A percentile compares a stretch with the other conserved stretches of the same genome.
Conservation (phyloP, 2,797 vertebrate genomes). For the Buceros bicornis region DNA sequence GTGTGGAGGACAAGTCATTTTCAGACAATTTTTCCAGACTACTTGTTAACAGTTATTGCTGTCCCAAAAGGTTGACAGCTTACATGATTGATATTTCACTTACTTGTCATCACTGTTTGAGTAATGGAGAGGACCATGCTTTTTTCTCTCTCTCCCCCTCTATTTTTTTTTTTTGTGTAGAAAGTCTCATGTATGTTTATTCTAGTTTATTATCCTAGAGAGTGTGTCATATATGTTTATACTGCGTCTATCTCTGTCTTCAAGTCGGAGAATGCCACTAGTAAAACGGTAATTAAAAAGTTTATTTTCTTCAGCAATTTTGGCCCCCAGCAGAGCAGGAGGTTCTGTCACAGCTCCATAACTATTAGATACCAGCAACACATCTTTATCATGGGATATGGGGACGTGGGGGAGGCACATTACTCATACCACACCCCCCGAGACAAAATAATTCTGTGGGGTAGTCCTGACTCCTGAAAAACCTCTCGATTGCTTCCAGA, state of each 20-base stretch:
- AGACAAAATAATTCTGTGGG: background rate
- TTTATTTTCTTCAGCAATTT: background rate
- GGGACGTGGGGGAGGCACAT: background rate
- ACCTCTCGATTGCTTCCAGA: background rate
- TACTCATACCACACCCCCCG: background rate
- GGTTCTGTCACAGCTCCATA: background rate
- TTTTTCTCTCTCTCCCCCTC: background rate
- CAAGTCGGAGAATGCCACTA: background rate
- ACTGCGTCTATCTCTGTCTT: background rate
- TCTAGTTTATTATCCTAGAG: background rate
- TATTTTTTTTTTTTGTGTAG: background rate
- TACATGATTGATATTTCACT: constrained; percentile 86
- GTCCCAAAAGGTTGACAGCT: constrained; percentile 86
- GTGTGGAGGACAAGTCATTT: constrained; percentile 80
- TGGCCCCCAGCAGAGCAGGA: background rate
- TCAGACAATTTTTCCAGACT: constrained; percentile 86
- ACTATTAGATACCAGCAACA: background rate
- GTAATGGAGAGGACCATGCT: constrained; percentile 72
- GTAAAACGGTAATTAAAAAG: background rate
- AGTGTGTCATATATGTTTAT: background rate
- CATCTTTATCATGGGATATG: background rate
- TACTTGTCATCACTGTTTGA: constrained; percentile 83
- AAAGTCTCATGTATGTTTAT: background rate
- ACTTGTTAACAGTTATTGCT: constrained; percentile 89
- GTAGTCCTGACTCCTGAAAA: background rate